Conservation (phyloP, 2,888 invertebrate species). For the Morpho achilles region DNA sequence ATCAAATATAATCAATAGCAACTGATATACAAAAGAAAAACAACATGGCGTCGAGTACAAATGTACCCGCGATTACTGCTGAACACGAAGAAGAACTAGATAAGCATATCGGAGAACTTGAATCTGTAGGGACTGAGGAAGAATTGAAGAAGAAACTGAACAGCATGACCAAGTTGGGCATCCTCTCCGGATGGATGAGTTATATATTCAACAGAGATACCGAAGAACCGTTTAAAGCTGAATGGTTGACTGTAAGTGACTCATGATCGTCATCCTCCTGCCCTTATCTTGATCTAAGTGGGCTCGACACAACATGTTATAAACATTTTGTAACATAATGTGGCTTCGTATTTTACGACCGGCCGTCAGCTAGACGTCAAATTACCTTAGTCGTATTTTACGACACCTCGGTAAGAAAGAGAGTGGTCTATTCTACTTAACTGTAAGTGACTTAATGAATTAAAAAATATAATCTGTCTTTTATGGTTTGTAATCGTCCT, state of each 20-base stretch:
- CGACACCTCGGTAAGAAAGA: too few relatives aligned
- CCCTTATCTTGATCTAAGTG: too few relatives aligned
- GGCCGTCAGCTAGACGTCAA: too few relatives aligned
- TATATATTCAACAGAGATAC: constrained; percentile 51
- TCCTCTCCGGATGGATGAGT: constrained; percentile 59
- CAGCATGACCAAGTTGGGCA: constrained; percentile 43
- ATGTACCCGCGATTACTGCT: constrained; percentile 21
- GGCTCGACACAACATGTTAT: too few relatives aligned
- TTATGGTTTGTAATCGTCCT: too few relatives aligned
- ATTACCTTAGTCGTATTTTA: too few relatives aligned
- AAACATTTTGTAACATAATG: too few relatives aligned
- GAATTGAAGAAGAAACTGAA: constrained; percentile 49
- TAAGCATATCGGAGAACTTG: constrained; percentile 45
- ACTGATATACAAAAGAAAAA: constrained; percentile 5
- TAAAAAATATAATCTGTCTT: too few relatives aligned
- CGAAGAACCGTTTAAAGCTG: constrained; percentile 51
- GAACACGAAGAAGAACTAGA: constrained; percentile 43
- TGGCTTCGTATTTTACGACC: too few relatives aligned
- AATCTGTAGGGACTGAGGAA: constrained; percentile 44
- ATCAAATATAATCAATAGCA: not conserved
- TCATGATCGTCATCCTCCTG: too few relatives aligned
- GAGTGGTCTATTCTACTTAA: too few relatives aligned
- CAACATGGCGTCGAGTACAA: constrained; percentile 44
- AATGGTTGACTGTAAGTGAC: constrained; percentile 61
- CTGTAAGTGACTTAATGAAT: too few relatives aligned